Evolutionary conservation across 2,797 vertebrate species (phyloP), one percentile per base, ranked within the genome.

Genomic region (Allobates femoralis): DNA sequence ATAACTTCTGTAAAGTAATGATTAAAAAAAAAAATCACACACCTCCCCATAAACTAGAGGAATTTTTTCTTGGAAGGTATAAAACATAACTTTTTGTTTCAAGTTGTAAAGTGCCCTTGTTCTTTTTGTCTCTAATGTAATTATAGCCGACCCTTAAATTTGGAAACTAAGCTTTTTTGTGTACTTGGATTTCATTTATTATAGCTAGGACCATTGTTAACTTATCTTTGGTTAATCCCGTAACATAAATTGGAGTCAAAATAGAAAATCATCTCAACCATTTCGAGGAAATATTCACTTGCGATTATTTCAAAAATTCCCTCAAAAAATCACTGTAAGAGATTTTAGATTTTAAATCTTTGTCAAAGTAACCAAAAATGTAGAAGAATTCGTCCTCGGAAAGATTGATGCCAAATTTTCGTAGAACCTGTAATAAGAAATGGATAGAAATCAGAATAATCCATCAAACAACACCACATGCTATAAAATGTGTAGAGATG

Each of bases 321-420:
- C 50, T 80, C 6, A 97, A 93, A 92, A 97, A 96, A 91, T 94
- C 94, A 58, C 95, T 93, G 91, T 92, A 96, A 87, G 91, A 91
- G 90, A 95, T 92, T 86, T 90, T 92, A 64, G 94, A 94, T 18
- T 94, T 91, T 26, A 95, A 90, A 6, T 87, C 87, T 90, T 91
- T 95, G 89, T 96, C 95, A 3, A 92, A 95, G 84, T 93, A 94
- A 83, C 94, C 94, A 51, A 93, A 91, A 84, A 96, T 88, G 58
- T 93, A 93, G 90, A 95, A 94, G 86, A 96, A 91, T 55, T 95
- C 95, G 34, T 93, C 91, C 83, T 95, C 94, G 0, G 94, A 94
- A 32, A 94, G 92, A 82, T 90, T 89, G 23, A 94, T 84, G 15
- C 90, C 89, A 83, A 93, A 94, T 23, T 92, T 91, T 0, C 56